These are phyloP conservation scores for Paradisaea rubra DNA, from an alignment of 2,113 vertebrate genomes.

Conservation along the genomic window DNA sequence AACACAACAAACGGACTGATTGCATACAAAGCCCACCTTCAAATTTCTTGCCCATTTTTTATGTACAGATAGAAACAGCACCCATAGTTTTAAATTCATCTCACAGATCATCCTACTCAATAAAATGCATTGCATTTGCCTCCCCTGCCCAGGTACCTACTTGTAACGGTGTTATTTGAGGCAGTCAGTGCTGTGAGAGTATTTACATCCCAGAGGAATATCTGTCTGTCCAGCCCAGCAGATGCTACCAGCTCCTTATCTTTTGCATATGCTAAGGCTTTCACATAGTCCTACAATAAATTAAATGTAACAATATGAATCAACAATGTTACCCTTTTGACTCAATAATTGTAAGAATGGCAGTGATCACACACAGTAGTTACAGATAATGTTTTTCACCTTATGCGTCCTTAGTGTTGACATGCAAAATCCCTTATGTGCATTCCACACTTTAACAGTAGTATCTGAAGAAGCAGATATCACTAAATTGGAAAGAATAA, in stretches of 20 bases:
- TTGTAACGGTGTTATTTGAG: constrained; percentile 99
- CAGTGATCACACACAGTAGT: background rate
- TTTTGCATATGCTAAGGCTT: constrained; percentile 96
- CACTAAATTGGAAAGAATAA: constrained; percentile 75
- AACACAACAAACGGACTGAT: background rate
- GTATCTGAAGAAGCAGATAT: constrained; percentile 98
- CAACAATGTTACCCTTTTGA: background rate
- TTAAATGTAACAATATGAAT: background rate
- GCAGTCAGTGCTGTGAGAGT: constrained; percentile 96
- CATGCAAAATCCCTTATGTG: constrained; percentile 99
- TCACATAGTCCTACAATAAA: constrained; percentile 89
- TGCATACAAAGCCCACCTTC: background rate
- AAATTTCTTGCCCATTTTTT: background rate
- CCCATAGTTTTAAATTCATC: background rate
- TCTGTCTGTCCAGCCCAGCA: constrained; percentile 94
- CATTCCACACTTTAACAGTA: constrained; percentile 99
- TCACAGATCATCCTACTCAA: background rate
- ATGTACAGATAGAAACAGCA: background rate
- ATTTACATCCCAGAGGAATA: constrained; percentile 99
- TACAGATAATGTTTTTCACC: constrained; percentile 63
- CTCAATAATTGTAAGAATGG: background rate
- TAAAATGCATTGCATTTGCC: background rate
- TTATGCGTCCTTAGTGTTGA: constrained; percentile 98
- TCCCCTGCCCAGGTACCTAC: constrained; percentile 72
- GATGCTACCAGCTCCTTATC: constrained; percentile 98